Conservation (phyloP, 2,888 invertebrate species). For the Himalopsyche anomala region DNA sequence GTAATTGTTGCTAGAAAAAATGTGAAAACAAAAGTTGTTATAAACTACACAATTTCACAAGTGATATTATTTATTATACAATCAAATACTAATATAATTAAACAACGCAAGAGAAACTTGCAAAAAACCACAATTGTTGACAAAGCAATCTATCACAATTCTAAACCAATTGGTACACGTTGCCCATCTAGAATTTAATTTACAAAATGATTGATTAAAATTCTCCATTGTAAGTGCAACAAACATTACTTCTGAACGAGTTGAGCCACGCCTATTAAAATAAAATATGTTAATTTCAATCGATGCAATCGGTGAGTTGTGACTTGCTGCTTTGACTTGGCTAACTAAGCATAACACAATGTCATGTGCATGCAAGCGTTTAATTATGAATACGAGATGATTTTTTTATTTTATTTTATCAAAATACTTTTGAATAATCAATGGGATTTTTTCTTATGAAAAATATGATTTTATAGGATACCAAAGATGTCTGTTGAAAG, state of each 20-base stretch:
- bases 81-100: no score
- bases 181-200: not conserved
- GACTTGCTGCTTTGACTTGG: not conserved
- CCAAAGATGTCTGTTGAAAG: no score
- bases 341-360: not conserved
- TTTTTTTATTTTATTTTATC: not conserved
- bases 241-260: constrained; percentile 17
- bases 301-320: constrained; percentile 8
- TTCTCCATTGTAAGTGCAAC: not conserved
- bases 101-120: not conserved
- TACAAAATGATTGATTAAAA: constrained; percentile 22
- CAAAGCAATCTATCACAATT: not conserved
- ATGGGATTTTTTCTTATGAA: no score
- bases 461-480: no score
- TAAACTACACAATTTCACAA: no score
- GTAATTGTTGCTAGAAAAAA: no score
- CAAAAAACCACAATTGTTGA: not conserved
- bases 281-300: constrained; percentile 14
- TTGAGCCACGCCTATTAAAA: not conserved
- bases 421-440: no score
- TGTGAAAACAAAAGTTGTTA: no score
- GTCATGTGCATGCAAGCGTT: not conserved
- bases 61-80: no score
- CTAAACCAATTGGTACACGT: not conserved
- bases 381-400: not conserved